Evolutionary conservation across 2,113 vertebrate species (phyloP), one percentile per base, ranked within the genome.

Genomic region (Siniperca chuatsi): DNA sequence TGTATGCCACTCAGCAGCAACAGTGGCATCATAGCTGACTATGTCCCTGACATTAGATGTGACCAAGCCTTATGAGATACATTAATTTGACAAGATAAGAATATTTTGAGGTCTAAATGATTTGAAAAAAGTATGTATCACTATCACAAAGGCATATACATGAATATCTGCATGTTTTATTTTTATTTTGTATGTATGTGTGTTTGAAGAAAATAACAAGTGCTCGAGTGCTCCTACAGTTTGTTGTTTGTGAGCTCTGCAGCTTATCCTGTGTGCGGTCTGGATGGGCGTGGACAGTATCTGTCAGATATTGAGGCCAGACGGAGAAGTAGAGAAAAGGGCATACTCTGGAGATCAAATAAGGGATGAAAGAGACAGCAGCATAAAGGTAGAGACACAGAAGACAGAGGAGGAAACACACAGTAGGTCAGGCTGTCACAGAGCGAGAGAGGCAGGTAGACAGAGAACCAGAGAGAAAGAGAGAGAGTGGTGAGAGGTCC

Each of bases 251-350:
- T 35, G 1, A 44, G 65, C 33, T 6, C 3, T 48, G 54, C 61
- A 21, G 61, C 29, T 61, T 8, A 8, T 62, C 25, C 23, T 57
- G 23, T 62, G 65, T 69, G 78, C 29, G 66, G 61, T 69, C 66
- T 69, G 82, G 55, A n/a, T 35, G 83, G 66, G 86, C 37, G 60
- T 75, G 75, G 81, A 79, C 75, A 10, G 11, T 21, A 5, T 62
- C 78, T 75, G 87, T 78, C 85, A 83, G 66, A 89, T 84, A 90
- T 84, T 25, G 58, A 90, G 87, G 87, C 76, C 92, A 87, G 86
- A 82, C 69, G 4, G 74, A 74, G 75, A 18, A 64, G 72, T 29
- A 8, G 70, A 66, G 80, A 76, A 18, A 70, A 37, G 74, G 35
- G 25, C 79, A 72, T 48, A 15, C 89, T 85, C 88, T 18, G 70